Conservation (phyloP, 2,888 invertebrate species). For the Diloba caeruleocephala region DNA sequence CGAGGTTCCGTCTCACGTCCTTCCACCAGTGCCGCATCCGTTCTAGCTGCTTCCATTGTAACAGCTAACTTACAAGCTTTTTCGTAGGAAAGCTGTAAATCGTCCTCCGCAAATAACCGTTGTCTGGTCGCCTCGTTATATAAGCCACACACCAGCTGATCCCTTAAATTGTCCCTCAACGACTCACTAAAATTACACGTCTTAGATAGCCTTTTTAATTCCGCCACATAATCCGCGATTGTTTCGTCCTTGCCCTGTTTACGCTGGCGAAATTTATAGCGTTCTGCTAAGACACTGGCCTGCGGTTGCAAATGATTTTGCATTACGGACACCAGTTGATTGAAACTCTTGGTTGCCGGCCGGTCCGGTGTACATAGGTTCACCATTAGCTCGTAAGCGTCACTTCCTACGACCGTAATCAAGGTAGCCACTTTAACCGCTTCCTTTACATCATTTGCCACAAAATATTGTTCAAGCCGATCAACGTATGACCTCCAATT, state of each 20-base stretch:
- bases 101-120: slow-evolving; percentile 1
- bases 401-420: slow-evolving; percentile 3
- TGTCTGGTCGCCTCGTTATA: neutral
- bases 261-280: slow-evolving; percentile 3
- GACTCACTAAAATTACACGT: neutral
- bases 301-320: slow-evolving; percentile 7
- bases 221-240: neutral
- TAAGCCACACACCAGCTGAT: neutral
- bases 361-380: slow-evolving; percentile 2
- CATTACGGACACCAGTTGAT: neutral
- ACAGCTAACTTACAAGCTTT: neutral
- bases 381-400: slow-evolving; percentile 4
- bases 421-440: slow-evolving; percentile 3
- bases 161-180: slow-evolving; percentile 1
- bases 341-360: neutral
- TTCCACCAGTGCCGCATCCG: neutral
- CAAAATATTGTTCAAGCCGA: neutral
- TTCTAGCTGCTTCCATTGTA: slow-evolving; percentile 1
- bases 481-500: neutral
- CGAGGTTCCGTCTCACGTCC: too few relatives aligned
- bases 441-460: neutral
- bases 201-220: slow-evolving; percentile 1
- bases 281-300: slow-evolving; percentile 2
- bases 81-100: neutral
- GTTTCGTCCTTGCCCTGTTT: neutral